Conservation (phyloP, 2,797 vertebrate genomes). For the Syncerus caffer region DNA sequence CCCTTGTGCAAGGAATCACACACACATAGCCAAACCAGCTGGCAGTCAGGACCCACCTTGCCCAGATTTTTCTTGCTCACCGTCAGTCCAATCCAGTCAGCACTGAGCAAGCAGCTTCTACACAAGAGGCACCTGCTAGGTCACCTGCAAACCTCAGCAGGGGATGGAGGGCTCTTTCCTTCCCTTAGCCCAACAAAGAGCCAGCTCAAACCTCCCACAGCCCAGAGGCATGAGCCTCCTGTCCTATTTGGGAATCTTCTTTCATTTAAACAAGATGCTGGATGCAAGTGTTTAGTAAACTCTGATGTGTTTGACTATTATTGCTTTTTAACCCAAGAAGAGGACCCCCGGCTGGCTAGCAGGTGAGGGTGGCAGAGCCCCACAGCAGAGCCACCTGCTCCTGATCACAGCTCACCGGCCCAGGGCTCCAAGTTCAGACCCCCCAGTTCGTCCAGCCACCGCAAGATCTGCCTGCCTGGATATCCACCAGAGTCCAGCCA, state of each 20-base stretch:
- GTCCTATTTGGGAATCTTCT: too few species aligned
- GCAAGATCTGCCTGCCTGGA: too few species aligned
- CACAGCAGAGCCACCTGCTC: not conserved
- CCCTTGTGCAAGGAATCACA: too few species aligned
- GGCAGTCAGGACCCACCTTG: not conserved
- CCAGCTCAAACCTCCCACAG: not conserved
- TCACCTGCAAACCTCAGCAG: not conserved
- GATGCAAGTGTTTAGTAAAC: not conserved
- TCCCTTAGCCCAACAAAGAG: not conserved
- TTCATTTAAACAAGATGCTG: not conserved
- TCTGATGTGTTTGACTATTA: not conserved
- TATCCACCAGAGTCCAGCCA: not conserved
- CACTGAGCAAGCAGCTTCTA: not conserved
- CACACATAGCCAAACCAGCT: not conserved
- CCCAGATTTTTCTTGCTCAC: not conserved
- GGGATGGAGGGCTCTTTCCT: not conserved
- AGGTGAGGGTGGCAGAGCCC: not conserved
- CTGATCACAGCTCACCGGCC: not conserved
- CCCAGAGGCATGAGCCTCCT: not conserved
- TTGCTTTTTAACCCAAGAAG: not conserved
- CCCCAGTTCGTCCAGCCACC: not conserved
- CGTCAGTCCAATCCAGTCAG: not conserved
- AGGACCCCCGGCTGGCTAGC: not conserved
- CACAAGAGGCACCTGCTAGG: not conserved
- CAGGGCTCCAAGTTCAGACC: not conserved